A percentile compares a stretch with the other conserved stretches of the same genome.
Conservation (phyloP, 2,113 vertebrate genomes). For the Crotalus tigris region DNA sequence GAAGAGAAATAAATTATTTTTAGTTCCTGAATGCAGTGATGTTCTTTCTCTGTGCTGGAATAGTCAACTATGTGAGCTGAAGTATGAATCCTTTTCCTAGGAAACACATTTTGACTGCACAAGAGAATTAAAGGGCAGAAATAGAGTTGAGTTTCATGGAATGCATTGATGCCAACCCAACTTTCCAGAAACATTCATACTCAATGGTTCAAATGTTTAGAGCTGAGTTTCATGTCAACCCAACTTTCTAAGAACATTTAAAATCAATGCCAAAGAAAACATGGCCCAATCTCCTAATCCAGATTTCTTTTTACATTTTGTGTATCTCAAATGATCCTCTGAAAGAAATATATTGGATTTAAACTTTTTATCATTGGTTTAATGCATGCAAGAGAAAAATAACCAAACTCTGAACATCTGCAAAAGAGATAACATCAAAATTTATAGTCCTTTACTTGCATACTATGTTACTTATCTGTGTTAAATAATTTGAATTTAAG, state of each 20-base stretch:
- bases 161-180: background rate
- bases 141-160: background rate
- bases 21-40: too few species aligned
- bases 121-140: background rate
- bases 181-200: background rate
- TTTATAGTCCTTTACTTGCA: too few species aligned
- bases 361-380: too few species aligned
- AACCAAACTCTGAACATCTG: too few species aligned
- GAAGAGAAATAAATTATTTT: background rate
- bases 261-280: background rate
- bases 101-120: background rate
- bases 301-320: background rate
- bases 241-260: background rate
- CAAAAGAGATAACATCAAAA: too few species aligned
- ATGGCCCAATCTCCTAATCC: background rate
- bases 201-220: background rate
- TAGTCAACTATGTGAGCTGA: background rate
- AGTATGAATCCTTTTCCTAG: background rate
- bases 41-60: background rate
- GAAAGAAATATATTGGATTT: background rate
- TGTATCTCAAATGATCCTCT: background rate
- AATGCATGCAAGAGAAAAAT: too few species aligned
- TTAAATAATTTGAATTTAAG: too few species aligned
- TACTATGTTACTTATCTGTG: too few species aligned
- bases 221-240: background rate